Percentiles rank a stretch among this genome's conserved stretches.
Evolutionary conservation across 2,113 vertebrate species (phyloP).

Genomic region (Calidris pugnax): DNA sequence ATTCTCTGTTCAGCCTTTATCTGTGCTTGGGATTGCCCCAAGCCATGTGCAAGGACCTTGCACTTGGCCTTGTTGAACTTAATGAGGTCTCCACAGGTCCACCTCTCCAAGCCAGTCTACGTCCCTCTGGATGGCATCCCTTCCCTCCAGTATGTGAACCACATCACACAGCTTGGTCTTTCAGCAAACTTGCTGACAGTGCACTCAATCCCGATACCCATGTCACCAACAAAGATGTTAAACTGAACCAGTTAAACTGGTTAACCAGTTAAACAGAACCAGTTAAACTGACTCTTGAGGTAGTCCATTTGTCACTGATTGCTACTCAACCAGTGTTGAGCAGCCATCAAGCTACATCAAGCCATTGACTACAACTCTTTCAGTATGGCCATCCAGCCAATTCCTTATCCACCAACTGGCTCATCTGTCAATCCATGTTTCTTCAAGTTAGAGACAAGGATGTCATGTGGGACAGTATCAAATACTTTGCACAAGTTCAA

Average conservation of each 20-base stretch:
- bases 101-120: neutral
- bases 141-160: neutral
- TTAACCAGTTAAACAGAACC: no score
- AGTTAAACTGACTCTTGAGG: neutral
- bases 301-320: neutral
- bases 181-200: neutral
- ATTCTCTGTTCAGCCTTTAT: neutral
- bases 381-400: no score
- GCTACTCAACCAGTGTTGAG: neutral
- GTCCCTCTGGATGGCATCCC: neutral
- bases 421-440: no score
- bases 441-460: no score
- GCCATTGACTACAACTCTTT: no score
- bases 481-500: no score
- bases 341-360: neutral
- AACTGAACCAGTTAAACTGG: neutral
- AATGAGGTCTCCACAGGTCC: neutral
- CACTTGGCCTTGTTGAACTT: neutral
- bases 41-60: neutral
- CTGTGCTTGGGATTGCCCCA: neutral
- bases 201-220: neutral
- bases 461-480: no score
- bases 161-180: neutral
- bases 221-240: neutral
- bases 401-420: no score